phyloP scores from a whole-genome alignment of 1,140 invertebrate genomes.

The Drosophila arizonae region DNA sequence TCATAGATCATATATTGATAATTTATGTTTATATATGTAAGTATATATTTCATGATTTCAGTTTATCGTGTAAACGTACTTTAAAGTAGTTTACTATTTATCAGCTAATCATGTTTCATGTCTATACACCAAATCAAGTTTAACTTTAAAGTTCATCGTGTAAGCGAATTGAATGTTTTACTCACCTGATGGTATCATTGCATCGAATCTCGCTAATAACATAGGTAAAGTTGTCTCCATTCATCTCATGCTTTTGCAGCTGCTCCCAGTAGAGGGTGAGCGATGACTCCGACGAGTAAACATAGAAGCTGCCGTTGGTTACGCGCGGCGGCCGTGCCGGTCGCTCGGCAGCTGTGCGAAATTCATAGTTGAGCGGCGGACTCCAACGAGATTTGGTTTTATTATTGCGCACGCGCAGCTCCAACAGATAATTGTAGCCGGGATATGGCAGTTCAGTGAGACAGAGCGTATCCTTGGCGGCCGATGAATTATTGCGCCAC shows the following conservation, averaged over 20 bases:
- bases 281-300: constrained; percentile 54
- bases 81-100: too few species aligned
- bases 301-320: constrained; percentile 68
- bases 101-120: too few species aligned
- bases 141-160: background rate
- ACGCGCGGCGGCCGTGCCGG: constrained; percentile 61
- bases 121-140: too few species aligned
- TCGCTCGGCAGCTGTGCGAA: constrained; percentile 47
- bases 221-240: constrained; percentile 59
- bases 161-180: constrained; percentile 5
- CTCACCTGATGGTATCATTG: constrained; percentile 54
- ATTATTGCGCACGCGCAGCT: constrained; percentile 66
- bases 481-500: constrained; percentile 59
- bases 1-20: too few species aligned
- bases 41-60: too few species aligned
- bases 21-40: too few species aligned
- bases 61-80: too few species aligned
- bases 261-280: constrained; percentile 69
- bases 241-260: constrained; percentile 53
- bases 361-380: constrained; percentile 49
- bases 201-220: constrained; percentile 59
- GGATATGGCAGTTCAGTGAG: constrained; percentile 59
- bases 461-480: constrained; percentile 53
- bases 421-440: constrained; percentile 59
- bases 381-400: constrained; percentile 61